phyloP scores from a whole-genome alignment of 2,113 vertebrate genomes.

The Indicator indicator region DNA sequence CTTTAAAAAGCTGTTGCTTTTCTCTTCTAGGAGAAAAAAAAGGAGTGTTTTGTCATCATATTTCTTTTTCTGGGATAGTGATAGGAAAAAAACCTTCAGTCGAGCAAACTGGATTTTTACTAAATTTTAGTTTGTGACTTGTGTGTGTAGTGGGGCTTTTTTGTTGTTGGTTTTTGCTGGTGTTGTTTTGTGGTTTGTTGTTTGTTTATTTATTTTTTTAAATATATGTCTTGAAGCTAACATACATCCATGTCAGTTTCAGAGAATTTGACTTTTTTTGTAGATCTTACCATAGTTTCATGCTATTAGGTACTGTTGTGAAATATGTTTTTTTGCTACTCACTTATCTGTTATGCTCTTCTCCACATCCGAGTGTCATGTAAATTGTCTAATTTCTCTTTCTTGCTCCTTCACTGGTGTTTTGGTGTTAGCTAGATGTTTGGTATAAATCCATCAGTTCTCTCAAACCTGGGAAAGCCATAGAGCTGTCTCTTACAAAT shows the following conservation, averaged over 20 bases:
- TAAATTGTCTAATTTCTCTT: not conserved
- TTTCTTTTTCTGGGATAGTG: not conserved
- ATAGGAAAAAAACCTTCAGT: not conserved
- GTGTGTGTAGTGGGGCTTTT: too few relatives aligned
- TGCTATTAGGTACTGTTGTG: not conserved
- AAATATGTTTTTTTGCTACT: not conserved
- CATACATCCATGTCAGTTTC: not conserved
- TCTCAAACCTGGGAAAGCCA: not conserved
- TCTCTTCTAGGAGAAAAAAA: not conserved
- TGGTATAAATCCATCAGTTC: not conserved
- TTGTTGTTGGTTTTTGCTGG: too few relatives aligned
- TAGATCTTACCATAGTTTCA: not conserved
- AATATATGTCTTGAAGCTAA: not conserved
- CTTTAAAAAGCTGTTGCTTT: not conserved
- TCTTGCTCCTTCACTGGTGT: not conserved
- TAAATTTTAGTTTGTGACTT: too few relatives aligned
- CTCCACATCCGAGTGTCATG: accelerated
- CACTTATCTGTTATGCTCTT: accelerated
- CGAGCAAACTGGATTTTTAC: not conserved
- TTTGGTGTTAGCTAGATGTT: not conserved
- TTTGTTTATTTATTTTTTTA: not conserved
- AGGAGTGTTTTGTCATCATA: not conserved
- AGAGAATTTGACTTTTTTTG: not conserved
- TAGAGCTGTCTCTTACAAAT: not conserved
- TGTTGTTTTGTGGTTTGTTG: too few relatives aligned